Evolutionary conservation across 2,113 vertebrate genomes (phyloP).

Genomic region (Gopherus flavomarginatus): DNA sequence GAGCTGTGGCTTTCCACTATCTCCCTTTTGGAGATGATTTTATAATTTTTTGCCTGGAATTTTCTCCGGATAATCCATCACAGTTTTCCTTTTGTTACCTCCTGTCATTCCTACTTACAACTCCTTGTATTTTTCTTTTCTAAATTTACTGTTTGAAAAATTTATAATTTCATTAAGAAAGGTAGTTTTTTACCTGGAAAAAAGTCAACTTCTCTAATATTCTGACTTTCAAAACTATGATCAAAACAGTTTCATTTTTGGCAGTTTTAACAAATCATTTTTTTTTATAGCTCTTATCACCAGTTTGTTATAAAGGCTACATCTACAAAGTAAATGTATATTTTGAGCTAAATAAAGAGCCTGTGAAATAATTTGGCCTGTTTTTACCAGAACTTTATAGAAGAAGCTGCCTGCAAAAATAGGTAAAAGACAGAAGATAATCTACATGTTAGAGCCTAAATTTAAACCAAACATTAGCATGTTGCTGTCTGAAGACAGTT

Average conservation of each 20-base stretch:
- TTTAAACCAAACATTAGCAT: neutral
- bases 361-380: neutral
- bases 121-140: neutral
- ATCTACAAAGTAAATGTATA: neutral
- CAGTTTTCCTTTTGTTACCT: neutral
- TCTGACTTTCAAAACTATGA: neutral
- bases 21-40: neutral
- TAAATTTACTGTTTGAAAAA: neutral
- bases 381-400: neutral
- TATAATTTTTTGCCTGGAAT: neutral
- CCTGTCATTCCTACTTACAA: neutral
- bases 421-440: neutral
- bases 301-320: neutral
- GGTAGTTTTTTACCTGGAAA: neutral
- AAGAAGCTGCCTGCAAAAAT: neutral
- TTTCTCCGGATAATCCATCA: neutral
- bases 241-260: neutral
- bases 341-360: neutral
- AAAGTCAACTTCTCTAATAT: neutral
- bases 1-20: neutral
- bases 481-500: neutral
- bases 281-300: neutral
- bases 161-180: neutral
- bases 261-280: neutral
- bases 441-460: neutral